phyloP scores from a whole-genome alignment of 2,888 invertebrate species.

The Leptinotarsa peninsularis region DNA sequence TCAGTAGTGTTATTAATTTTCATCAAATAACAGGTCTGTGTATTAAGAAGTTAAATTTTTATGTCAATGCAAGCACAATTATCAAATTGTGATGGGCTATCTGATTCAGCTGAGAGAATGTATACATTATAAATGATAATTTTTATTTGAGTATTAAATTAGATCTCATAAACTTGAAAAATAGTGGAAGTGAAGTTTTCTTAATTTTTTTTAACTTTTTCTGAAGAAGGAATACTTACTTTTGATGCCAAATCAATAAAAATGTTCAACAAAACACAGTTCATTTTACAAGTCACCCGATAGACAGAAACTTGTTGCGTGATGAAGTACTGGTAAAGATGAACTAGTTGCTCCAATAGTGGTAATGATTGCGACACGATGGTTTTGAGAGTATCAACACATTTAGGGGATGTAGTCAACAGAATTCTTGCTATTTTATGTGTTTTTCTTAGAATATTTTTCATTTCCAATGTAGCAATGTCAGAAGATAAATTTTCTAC shows the following conservation, averaged over 20 bases:
- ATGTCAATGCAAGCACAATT: too few relatives aligned
- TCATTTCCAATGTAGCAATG: conserved; percentile 71
- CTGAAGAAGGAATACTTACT: conserved; percentile 61
- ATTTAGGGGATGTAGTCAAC: conserved; percentile 62
- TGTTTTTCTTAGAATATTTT: conserved; percentile 60
- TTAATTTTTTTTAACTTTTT: background rate
- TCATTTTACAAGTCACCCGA: conserved; percentile 84
- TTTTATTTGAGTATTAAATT: too few relatives aligned
- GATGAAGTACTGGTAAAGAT: conserved; percentile 83
- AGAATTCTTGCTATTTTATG: conserved; percentile 64
- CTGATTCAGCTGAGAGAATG: too few relatives aligned
- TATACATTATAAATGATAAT: too few relatives aligned
- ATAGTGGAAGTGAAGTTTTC: background rate
- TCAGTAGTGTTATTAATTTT: too few relatives aligned
- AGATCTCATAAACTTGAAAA: too few relatives aligned
- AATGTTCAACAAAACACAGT: conserved; percentile 83
- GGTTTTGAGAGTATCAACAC: conserved; percentile 52
- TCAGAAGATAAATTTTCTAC: conserved; percentile 74
- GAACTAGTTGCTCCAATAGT: conserved; percentile 80
- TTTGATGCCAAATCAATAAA: conserved; percentile 86
- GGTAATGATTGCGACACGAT: conserved; percentile 68
- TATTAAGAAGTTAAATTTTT: too few relatives aligned
- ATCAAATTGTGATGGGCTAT: too few relatives aligned
- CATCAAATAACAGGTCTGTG: too few relatives aligned
- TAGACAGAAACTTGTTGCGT: conserved; percentile 83